Base-by-base conservation (phyloP, 2,797 vertebrate species). In the Syndactyla subalaris region DNA sequence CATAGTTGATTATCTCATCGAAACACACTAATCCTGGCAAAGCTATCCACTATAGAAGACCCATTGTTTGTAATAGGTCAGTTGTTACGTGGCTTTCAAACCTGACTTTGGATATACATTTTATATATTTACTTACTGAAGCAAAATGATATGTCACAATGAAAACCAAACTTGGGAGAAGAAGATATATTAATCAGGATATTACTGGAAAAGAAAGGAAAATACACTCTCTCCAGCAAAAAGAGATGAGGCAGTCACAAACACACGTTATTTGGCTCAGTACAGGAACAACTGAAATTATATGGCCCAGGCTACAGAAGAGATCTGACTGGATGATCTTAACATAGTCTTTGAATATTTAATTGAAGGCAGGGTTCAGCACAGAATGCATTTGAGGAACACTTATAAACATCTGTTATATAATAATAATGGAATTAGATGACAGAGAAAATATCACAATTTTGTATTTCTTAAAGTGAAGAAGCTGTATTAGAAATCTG, bases 51-150 rank as follows among this genome's bases (percentile, higher is more conserved):
- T 79, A 92, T 34, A 95, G 96, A 95, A 80, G 76, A 27, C 24
- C 78, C 91, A 89, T 97, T 97, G 94, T 98, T 97, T 95, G 87
- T 72, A 79, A 97, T 95, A 97, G 91, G 95, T 96, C 94, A 94
- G 95, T 94, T 87, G 94, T 97, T 97, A 96, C 95, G 85, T 68
- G 87, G 77, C 93, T 97, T 97, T 95, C 94, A 93, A 96, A 86
- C 87, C 94, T 91, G 96, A 92, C 94, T 95, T 89, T 89, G 88
- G 93, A 54, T 94, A 92, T 70, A 88, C 79, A 18, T 95, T 97
- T 97, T 96, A 85, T 96, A 92, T 96, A 80, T 93, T 94, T 96
- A 97, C 94, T 68, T 97, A 89, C 88, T 95, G 94, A 92, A 96
- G 94, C 88, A 90, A 95, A 94, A 95, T 96, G 91, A 97, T 95